phyloP scores from a whole-genome alignment of 2,113 vertebrate genomes.

The Phrynocephalus versicolor region DNA sequence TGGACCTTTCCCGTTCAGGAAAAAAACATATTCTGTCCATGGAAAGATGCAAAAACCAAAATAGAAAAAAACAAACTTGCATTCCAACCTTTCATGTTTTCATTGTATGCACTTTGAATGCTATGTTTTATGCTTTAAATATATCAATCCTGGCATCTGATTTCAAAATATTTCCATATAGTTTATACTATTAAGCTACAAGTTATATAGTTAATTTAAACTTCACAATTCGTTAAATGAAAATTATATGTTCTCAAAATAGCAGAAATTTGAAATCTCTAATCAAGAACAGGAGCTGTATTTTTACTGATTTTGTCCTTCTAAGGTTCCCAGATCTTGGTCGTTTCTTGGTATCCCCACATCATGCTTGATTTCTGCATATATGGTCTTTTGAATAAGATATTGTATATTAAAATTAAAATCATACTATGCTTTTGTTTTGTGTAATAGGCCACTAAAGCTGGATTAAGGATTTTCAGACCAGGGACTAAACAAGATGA shows the following conservation, averaged over 20 bases:
- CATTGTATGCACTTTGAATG: neutral
- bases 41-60: neutral
- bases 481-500: constrained; percentile 88
- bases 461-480: constrained; percentile 86
- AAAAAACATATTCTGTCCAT: neutral
- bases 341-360: neutral
- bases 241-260: no score
- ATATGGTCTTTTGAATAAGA: neutral
- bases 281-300: no score
- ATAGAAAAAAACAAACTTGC: neutral
- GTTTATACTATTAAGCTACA: neutral
- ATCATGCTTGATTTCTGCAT: neutral
- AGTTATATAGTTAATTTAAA: neutral
- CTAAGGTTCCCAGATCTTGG: no score
- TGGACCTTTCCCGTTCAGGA: neutral
- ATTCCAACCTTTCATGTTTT: neutral
- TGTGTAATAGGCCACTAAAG: constrained; percentile 83
- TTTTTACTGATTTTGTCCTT: neutral
- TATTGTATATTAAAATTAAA: neutral
- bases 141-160: neutral
- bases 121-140: neutral
- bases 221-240: no score
- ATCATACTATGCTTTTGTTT: constrained; percentile 3
- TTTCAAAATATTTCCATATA: neutral
- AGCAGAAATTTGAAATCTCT: no score